phyloP scores from a whole-genome alignment of 2,113 vertebrate species.

The Enhydra lutris region DNA sequence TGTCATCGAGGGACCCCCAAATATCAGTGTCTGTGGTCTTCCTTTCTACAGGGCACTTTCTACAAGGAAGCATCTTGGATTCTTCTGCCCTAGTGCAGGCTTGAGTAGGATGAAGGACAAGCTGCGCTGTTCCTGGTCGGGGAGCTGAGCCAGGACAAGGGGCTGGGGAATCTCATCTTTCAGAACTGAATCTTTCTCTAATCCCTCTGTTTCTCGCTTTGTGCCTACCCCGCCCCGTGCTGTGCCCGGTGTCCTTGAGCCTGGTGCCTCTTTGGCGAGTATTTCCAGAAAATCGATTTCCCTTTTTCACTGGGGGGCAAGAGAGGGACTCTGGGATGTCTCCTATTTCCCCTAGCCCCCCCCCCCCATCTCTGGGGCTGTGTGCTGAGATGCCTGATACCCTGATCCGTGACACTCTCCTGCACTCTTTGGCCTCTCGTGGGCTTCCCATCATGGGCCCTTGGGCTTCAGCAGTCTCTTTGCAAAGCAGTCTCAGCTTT shows the following conservation, averaged over 20 bases:
- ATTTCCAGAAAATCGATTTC: neutral
- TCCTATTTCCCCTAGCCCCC: neutral
- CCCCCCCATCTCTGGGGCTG: neutral
- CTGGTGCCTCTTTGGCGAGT: neutral
- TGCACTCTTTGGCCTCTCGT: neutral
- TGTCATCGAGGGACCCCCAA: neutral
- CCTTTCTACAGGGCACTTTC: neutral
- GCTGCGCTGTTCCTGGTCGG: neutral
- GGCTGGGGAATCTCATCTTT: neutral
- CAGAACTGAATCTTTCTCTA: neutral
- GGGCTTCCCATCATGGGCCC: neutral
- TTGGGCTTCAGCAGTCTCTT: neutral
- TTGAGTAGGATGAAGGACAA: neutral
- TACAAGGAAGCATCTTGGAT: neutral
- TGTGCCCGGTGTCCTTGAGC: neutral
- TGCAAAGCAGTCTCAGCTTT: neutral
- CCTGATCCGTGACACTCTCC: neutral
- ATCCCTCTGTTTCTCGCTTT: neutral
- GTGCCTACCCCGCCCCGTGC: neutral
- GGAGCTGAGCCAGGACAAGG: slow-evolving; percentile 7
- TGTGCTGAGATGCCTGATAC: neutral
- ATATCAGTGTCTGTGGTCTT: neutral
- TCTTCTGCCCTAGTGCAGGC: neutral
- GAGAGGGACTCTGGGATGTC: neutral
- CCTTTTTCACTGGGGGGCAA: neutral